Percentiles rank a stretch among this genome's conserved stretches.
These are phyloP conservation scores for Tetramorium bicarinatum DNA, from an alignment of 2,888 invertebrate genomes.

Conservation along the genomic window DNA sequence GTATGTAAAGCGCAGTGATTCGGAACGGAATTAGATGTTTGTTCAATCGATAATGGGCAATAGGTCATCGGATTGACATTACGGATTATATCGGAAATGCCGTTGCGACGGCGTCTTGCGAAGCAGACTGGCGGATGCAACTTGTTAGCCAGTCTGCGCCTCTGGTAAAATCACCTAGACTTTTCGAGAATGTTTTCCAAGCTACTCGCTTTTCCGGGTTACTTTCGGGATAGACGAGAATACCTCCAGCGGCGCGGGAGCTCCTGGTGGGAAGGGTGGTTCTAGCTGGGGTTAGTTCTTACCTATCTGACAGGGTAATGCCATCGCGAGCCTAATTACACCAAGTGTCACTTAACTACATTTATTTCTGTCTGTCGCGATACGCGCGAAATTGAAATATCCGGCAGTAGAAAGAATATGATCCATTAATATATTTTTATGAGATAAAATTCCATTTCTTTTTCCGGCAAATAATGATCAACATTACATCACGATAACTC, in stretches of 20 bases:
- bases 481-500: neutral
- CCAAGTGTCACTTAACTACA: neutral
- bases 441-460: neutral
- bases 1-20: neutral
- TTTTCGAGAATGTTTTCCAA: conserved; percentile 70
- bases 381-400: neutral
- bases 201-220: conserved; percentile 31
- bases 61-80: conserved; percentile 42
- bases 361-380: neutral
- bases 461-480: neutral
- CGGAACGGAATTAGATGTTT: conserved; percentile 18
- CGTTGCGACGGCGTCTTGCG: neutral
- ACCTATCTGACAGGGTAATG: conserved; percentile 44
- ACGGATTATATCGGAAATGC: conserved; percentile 11
- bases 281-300: conserved; percentile 61
- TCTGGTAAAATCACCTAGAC: conserved; percentile 68
- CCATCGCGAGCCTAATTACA: neutral
- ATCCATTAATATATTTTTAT: neutral
- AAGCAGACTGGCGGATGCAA: neutral
- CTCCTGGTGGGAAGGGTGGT: conserved; percentile 65
- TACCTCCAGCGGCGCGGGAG: conserved; percentile 64
- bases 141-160: conserved; percentile 58
- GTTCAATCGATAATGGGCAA: conserved; percentile 13
- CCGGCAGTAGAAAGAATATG: neutral
- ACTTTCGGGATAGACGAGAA: conserved; percentile 45